Percentiles rank a stretch among this genome's conserved stretches.
Conservation (phyloP, 2,113 vertebrate genomes). For the Echinops telfairi region DNA sequence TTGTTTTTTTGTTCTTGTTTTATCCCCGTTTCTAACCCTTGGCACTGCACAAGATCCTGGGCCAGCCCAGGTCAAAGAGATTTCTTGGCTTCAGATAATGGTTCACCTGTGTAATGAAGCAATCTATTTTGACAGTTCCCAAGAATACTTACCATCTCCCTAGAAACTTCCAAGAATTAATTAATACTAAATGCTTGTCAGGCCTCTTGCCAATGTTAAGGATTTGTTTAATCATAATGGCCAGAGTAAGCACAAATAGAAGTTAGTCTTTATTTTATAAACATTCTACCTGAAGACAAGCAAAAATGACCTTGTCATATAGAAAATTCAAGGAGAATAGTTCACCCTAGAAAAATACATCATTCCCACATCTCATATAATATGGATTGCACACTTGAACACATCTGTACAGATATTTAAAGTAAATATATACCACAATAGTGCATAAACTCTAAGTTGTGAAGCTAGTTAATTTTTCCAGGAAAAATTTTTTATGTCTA, state of each 20-base stretch:
- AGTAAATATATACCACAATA: background rate
- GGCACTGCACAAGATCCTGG: rapidly evolving
- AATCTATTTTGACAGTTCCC: slow-evolving; percentile 53
- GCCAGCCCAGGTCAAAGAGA: background rate
- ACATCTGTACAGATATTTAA: rapidly evolving
- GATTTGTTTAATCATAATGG: slow-evolving; percentile 65
- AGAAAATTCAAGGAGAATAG: background rate
- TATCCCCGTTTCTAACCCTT: too few species aligned
- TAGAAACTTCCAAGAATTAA: slow-evolving; percentile 67
- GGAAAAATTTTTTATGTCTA: background rate
- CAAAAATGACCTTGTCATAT: background rate
- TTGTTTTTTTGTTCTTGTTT: too few species aligned
- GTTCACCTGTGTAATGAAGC: slow-evolving; percentile 51
- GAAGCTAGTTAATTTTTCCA: background rate
- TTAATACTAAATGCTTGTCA: slow-evolving; percentile 77
- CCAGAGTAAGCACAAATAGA: slow-evolving; percentile 59
- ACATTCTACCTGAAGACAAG: background rate
- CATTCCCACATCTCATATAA: background rate
- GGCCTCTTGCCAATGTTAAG: slow-evolving; percentile 61
- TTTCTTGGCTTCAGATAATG: background rate
- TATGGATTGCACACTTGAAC: background rate
- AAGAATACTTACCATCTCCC: slow-evolving; percentile 58
- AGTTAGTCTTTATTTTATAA: slow-evolving; percentile 57
- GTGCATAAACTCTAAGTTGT: background rate
- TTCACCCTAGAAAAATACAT: background rate